phyloP scores from a whole-genome alignment of 2,797 vertebrate genomes.

The Melanotaenia pygmaea region DNA sequence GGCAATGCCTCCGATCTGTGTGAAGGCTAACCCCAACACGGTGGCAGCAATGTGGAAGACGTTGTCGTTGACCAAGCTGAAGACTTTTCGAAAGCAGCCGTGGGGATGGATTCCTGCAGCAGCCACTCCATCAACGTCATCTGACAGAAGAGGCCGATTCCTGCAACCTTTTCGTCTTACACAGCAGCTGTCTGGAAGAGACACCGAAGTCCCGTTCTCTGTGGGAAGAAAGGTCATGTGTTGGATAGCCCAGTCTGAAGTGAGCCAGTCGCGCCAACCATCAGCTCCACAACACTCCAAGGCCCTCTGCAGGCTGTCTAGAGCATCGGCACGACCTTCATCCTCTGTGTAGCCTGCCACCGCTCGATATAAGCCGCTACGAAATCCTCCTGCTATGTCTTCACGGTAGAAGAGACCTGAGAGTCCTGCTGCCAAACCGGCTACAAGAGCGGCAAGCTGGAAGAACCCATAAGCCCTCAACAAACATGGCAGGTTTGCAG shows the following conservation, averaged over 20 bases:
- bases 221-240: constrained; percentile 66
- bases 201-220: constrained; percentile 78
- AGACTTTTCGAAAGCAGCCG: constrained; percentile 89
- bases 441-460: constrained; percentile 83
- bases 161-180: constrained; percentile 82
- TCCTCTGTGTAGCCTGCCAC: constrained; percentile 86
- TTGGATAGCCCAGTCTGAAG: constrained; percentile 85
- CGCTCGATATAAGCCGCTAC: constrained; percentile 84
- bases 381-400: constrained; percentile 88
- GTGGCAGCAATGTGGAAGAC: constrained; percentile 87
- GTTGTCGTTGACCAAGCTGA: constrained; percentile 87
- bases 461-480: constrained; percentile 88
- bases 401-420: constrained; percentile 88
- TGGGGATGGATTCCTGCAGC: constrained; percentile 78
- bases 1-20: constrained; percentile 85
- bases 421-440: constrained; percentile 85
- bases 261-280: constrained; percentile 89
- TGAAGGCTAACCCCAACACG: constrained; percentile 85
- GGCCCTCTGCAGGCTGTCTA: constrained; percentile 87
- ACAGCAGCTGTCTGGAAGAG: constrained; percentile 91
- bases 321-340: constrained; percentile 83
- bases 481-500: constrained; percentile 86
- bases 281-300: constrained; percentile 89
- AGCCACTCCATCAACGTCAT: constrained; percentile 46
- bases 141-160: constrained; percentile 79